Percentiles rank a stretch among this genome's conserved stretches.
Evolutionary conservation across 1,140 invertebrate genomes (phyloP).

Genomic region (Zaprionus kolodkinae): DNA sequence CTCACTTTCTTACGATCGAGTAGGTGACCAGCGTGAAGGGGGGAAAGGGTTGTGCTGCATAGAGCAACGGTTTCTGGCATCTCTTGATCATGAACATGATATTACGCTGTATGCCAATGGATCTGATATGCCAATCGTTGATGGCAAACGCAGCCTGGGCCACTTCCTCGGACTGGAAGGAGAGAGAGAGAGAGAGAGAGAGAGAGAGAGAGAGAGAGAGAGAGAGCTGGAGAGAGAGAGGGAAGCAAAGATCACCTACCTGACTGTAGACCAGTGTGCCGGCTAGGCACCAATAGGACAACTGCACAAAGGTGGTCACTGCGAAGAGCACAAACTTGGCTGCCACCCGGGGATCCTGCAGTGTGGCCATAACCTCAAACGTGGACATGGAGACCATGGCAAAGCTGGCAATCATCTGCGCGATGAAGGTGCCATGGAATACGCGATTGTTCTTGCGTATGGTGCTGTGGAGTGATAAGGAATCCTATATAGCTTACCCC

Average conservation of each 20-base stretch:
- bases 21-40: slow-evolving; percentile 66
- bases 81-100: slow-evolving; percentile 65
- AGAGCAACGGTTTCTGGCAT: slow-evolving; percentile 61
- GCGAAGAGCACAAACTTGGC: slow-evolving; percentile 64
- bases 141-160: slow-evolving; percentile 66
- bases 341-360: slow-evolving; percentile 57
- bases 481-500: not conserved
- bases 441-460: slow-evolving; percentile 47
- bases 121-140: slow-evolving; percentile 58
- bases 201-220: not conserved
- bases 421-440: slow-evolving; percentile 60
- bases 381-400: slow-evolving; percentile 64
- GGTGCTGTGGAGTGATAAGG: slow-evolving; percentile 26
- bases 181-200: not conserved
- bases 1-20: slow-evolving; percentile 51
- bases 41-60: slow-evolving; percentile 57
- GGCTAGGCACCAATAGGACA: slow-evolving; percentile 66
- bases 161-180: slow-evolving; percentile 61
- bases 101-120: slow-evolving; percentile 53
- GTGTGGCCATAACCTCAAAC: slow-evolving; percentile 66
- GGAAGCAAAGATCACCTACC: slow-evolving; percentile 29
- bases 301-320: slow-evolving; percentile 56
- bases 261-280: slow-evolving; percentile 59
- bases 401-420: slow-evolving; percentile 69
- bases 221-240: not conserved